These are phyloP conservation scores for Callinectes sapidus DNA, from an alignment of 2,888 invertebrate genomes.

Conservation along the genomic window DNA sequence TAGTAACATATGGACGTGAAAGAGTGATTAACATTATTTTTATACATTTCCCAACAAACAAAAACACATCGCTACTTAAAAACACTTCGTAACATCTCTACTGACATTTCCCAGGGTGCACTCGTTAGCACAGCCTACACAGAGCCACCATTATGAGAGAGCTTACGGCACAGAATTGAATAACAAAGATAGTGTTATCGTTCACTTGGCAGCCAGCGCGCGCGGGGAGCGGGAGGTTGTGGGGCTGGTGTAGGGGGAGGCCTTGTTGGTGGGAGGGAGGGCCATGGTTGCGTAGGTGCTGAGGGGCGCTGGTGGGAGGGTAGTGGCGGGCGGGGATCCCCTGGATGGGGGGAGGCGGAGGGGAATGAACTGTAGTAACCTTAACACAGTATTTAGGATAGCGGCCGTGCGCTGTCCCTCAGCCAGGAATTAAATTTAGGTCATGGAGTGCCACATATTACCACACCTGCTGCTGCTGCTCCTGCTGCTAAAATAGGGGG, in stretches of 20 bases:
- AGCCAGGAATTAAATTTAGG: constrained; percentile 45
- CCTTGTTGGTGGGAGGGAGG: not conserved
- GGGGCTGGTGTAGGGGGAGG: too few relatives aligned
- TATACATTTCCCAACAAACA: not conserved
- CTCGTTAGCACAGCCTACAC: not conserved
- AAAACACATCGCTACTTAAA: not conserved
- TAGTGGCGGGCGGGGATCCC: not conserved
- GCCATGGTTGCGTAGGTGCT: constrained; percentile 42
- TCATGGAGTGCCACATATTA: constrained; percentile 30
- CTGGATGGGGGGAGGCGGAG: constrained; percentile 44
- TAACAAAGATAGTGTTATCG: constrained; percentile 20
- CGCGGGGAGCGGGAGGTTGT: not conserved
- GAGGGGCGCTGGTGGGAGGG: constrained; percentile 47
- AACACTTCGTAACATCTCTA: not conserved
- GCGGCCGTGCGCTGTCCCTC: constrained; percentile 55
- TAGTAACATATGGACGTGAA: not conserved
- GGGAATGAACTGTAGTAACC: constrained; percentile 69
- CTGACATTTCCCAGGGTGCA: not conserved
- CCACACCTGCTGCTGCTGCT: not conserved
- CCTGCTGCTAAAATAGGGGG: too few relatives aligned
- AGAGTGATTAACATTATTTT: not conserved
- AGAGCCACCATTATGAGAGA: not conserved
- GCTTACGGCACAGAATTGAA: not conserved
- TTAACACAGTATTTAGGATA: constrained; percentile 64
- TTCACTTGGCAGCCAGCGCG: constrained; percentile 45